Evolutionary conservation across 1,140 invertebrate species (phyloP), one percentile per base, ranked within the genome.

Genomic region (Hormaphis cornu): DNA sequence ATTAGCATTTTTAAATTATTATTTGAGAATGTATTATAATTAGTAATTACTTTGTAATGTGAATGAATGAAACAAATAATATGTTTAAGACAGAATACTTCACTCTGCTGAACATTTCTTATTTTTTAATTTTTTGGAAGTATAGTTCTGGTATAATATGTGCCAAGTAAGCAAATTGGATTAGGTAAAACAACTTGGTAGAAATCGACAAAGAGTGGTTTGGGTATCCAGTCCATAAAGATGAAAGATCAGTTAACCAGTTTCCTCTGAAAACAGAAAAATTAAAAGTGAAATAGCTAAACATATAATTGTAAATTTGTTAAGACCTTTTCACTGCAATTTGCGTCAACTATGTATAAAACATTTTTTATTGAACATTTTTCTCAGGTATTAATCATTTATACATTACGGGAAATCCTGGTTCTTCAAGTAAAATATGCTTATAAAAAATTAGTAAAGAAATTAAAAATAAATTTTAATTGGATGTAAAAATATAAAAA

Each of bases 71-170:
- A 53, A 95, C 87, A 74, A 93, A 88, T 16, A 89, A 77, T 52
- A 98, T 83, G 72, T 93, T 91, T 24, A 89, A 79, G 53, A 87
- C 80, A 37, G 92, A 88, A 74, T 93, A 87, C 69, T 86, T 80
- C 48, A 91, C 84, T 75, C 88, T 88, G 7, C 80, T 79, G 14
- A 83, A 75, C 80, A 93, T 92, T 75, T 95, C 92, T 75, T 95
- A 92, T 73, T 85, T 87, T 77, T 93, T 93, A 26, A 89, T 83
- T 76, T 88, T 90, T 81, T 98, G 95, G 80, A 99, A 97, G 78
- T 99, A 99, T n/a, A 99, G 81, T 78, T 99, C 97, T 6, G 97
- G 95, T 75, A 93, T 88, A 76, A 88, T 89, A 77, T 99, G 97
- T 40, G 98, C 74, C 89, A 96, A 98, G 77, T 98, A 98, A 4